Evolutionary conservation across 92 coral and sea anemone species (phyloP), one percentile per base, ranked within the genome.

Genomic region (Micromussa lordhowensis): DNA sequence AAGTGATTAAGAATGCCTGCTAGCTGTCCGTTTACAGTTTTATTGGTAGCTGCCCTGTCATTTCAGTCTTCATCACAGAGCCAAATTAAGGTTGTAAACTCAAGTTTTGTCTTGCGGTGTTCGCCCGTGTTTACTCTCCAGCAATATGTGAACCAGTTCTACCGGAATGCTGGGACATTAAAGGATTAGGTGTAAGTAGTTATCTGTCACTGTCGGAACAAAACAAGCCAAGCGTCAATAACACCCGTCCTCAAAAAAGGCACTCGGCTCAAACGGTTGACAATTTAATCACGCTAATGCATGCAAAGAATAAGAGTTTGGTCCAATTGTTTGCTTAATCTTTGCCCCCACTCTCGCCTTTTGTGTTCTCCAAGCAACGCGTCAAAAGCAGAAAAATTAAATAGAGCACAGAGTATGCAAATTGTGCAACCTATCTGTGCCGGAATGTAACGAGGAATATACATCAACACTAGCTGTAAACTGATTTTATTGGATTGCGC

Each of bases 321-420:
- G 83, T 28, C 13, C 54, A 15, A 84, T 85, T 85, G 86, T 90
- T 85, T 75, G 68, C 72, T 82, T 75, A 59, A 57, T 64, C 79
- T 59, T 32, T 57, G 14, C 80, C 85, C 40, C 35, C 63, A 58
- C 86, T n/a, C 44, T 78, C 51, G 69, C 9, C 90, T 85, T 89
- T 90, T 79, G 79, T 80, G 48, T 48, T 53, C 55, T 29, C 88
- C 36, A 84, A 80, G 80, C 85, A 80, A 58, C 90, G 80, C 90
- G 58, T 79, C 70, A 72, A 71, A 76, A 16, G 66, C 48, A 64
- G 63, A 61, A 30, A 58, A 75, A 61, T 77, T 63, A 30, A 29
- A 77, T 21, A 48, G 82, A 68, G 63, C 66, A 86, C 77, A 78
- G 31, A 66, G 64, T 86, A 86, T 86, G 89, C 54, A 55, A 86